These are phyloP conservation scores for Abscondita cerata DNA, from an alignment of 2,888 invertebrate species.

Conservation along the genomic window DNA sequence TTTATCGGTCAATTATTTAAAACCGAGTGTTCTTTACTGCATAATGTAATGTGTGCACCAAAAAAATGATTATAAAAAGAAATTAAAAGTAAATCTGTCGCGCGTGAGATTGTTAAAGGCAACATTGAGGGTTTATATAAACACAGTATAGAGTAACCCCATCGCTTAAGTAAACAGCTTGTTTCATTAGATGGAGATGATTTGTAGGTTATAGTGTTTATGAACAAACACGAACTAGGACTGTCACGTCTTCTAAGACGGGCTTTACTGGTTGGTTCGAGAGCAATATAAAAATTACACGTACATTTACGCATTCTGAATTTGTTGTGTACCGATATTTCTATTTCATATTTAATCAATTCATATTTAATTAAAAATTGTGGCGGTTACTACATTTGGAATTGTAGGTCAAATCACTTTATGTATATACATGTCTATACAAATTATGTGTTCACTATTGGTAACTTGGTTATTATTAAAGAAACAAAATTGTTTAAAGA, in stretches of 20 bases:
- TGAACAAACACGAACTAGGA: conserved; percentile 55
- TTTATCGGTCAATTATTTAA: neutral
- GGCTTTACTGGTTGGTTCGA: conserved; percentile 24
- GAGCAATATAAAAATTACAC: conserved; percentile 14
- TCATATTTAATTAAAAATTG: too few relatives aligned
- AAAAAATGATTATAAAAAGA: conserved; percentile 14
- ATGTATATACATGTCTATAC: too few relatives aligned
- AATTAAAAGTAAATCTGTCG: conserved; percentile 19
- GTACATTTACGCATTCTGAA: conserved; percentile 5
- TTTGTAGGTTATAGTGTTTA: conserved; percentile 59
- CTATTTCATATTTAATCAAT: too few relatives aligned
- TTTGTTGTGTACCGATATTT: neutral
- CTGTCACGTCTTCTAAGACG: conserved; percentile 50
- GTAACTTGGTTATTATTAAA: too few relatives aligned
- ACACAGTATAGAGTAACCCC: conserved; percentile 46
- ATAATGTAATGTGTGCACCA: neutral
- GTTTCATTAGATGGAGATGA: conserved; percentile 58
- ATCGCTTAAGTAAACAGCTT: conserved; percentile 54
- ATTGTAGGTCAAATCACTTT: too few relatives aligned
- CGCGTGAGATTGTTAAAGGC: conserved; percentile 18
- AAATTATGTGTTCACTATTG: too few relatives aligned
- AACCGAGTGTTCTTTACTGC: neutral
- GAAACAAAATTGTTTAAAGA: too few relatives aligned
- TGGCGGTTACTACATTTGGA: too few relatives aligned
- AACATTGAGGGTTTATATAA: conserved; percentile 36